Base-by-base conservation (phyloP, 53 echinoderm and acorn worm genomes). In the Mesocentrotus franciscanus region DNA sequence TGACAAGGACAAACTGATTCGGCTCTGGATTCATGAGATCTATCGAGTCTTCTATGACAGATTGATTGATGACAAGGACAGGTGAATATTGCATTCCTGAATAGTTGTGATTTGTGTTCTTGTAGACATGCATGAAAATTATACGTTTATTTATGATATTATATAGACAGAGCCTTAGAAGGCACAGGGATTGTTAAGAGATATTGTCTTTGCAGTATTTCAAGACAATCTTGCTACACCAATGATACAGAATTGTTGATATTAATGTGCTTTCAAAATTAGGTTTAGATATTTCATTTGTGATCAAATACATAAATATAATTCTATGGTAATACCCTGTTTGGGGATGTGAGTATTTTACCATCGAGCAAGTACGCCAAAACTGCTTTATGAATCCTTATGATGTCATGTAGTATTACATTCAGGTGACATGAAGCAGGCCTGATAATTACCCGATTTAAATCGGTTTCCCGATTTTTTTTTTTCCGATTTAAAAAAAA, bases 11-110 rank as follows among this genome's bases (percentile, higher is more conserved):
- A 99, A 99, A 62, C 96, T 99, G 68, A 99, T 99, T 89, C 85
- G 99, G n/a, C 97, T 99, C 13, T 99, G 99, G 99, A 98, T 99
- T 58, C 99, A 99, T 96, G 99, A 99, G 91, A 97, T 99, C 90
- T 99, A 99, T 72, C 87, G 98, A 17, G 99, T 99, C 91, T 97
- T 97, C 71, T 97, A 97, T 92, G 97, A 97, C 68, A 95, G 97
- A 85, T 83, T 97, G 62, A 92, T 97, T 66, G 97, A 97, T 74
- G 95, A 97, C 56, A 89, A 97, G 61, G 97, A 97, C 95, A 97
- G 97, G 97, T 97, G 12, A 92, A 93, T 32, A 59, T 29, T 75
- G 17, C 64, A 61, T 61, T 7, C 18, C 49, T 49, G 6, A 22
- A 14, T 42, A 49, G 29, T 57, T 11, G 36, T 56, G 49, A 49